These are phyloP conservation scores for Nannobrachium achirus DNA, from an alignment of 2,113 vertebrate species.

Conservation along the genomic window DNA sequence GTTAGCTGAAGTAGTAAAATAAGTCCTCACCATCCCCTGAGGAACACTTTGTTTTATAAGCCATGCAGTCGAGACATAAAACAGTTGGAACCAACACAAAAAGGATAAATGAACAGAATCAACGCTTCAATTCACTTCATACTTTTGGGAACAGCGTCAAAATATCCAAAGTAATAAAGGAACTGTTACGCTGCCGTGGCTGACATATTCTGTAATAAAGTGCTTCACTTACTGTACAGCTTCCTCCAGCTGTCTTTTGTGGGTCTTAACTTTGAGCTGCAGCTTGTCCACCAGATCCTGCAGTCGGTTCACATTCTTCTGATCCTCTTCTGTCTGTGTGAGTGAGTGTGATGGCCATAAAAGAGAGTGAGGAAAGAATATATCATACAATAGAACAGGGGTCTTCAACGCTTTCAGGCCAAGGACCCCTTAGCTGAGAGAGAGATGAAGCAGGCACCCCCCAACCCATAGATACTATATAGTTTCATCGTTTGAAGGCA, in stretches of 20 bases:
- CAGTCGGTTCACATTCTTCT: slow-evolving; percentile 3
- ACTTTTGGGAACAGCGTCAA: not conserved
- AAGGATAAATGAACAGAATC: not conserved
- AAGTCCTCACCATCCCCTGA: too few relatives aligned
- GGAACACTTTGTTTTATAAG: too few relatives aligned
- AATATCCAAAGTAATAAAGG: not conserved
- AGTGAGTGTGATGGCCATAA: not conserved
- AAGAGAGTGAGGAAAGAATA: not conserved
- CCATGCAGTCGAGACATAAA: too few relatives aligned
- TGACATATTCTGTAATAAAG: not conserved
- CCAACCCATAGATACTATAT: too few relatives aligned
- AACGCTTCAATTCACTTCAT: not conserved
- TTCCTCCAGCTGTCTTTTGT: not conserved
- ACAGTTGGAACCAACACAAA: not conserved
- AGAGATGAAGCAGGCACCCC: too few relatives aligned
- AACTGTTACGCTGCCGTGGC: not conserved
- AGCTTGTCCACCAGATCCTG: slow-evolving; percentile 4
- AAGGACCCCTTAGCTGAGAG: too few relatives aligned
- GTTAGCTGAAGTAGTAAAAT: too few relatives aligned
- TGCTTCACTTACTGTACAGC: not conserved
- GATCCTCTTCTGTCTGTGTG: not conserved
- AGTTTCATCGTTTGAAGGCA: too few relatives aligned
- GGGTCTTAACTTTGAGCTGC: not conserved
- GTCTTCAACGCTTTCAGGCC: too few relatives aligned
- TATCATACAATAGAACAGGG: not conserved